These are phyloP conservation scores for Lacerta agilis DNA, from an alignment of 2,797 vertebrate species.

Conservation along the genomic window DNA sequence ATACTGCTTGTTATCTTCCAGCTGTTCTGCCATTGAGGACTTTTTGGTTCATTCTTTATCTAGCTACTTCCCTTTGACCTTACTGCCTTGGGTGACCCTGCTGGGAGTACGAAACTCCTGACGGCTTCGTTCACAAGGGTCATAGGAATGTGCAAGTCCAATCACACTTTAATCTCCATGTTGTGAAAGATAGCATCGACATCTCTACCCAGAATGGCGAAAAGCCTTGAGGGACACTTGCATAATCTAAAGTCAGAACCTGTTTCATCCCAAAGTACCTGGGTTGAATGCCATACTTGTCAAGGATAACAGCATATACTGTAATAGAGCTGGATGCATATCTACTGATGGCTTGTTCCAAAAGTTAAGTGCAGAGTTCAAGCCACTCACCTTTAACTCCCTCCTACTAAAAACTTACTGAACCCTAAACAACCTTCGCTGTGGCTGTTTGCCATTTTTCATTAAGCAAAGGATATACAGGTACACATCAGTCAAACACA, in stretches of 20 bases:
- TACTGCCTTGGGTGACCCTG: too few species aligned
- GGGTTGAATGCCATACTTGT: neutral
- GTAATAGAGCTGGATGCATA: fast-evolving
- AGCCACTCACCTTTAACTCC: neutral
- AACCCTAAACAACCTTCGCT: neutral
- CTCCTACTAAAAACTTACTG: neutral
- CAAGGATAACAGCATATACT: neutral
- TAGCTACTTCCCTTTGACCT: too few species aligned
- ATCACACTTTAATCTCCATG: neutral
- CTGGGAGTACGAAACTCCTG: too few species aligned
- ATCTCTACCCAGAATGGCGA: neutral
- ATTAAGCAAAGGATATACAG: conserved; percentile 8
- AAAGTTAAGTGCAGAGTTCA: conserved; percentile 22
- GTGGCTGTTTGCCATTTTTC: conserved; percentile 33
- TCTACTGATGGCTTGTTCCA: neutral
- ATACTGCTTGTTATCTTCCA: too few species aligned
- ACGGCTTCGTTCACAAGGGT: too few species aligned
- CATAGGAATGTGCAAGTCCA: too few species aligned
- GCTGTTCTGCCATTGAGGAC: too few species aligned
- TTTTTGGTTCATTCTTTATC: too few species aligned
- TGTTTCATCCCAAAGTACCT: neutral
- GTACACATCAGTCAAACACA: conserved; percentile 1
- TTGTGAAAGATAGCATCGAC: neutral
- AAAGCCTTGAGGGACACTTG: neutral
- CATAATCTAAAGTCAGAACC: neutral